These are phyloP conservation scores for Ctenomys sociabilis DNA, from an alignment of 2,113 vertebrate species.

Conservation along the genomic window DNA sequence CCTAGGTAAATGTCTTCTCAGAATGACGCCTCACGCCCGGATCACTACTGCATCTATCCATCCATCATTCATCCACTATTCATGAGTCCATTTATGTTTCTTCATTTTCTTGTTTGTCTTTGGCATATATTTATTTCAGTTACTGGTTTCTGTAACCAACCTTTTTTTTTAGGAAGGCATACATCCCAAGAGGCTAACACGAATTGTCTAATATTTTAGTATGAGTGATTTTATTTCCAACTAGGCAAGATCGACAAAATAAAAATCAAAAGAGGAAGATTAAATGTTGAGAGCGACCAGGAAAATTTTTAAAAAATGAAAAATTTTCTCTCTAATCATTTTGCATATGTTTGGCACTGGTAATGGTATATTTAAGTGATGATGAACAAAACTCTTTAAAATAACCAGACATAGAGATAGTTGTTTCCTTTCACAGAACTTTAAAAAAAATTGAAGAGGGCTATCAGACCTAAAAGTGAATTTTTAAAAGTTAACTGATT, in stretches of 20 bases:
- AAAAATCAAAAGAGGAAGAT: neutral
- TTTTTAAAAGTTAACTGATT: neutral
- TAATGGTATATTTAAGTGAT: neutral
- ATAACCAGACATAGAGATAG: neutral
- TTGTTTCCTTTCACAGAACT: conserved; percentile 28
- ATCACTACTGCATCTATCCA: neutral
- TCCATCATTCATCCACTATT: too few species aligned
- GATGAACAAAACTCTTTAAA: neutral
- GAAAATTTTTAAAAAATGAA: neutral
- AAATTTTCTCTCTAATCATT: neutral
- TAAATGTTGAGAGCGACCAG: neutral
- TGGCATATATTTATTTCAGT: neutral
- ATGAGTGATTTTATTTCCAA: neutral
- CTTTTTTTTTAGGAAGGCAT: neutral
- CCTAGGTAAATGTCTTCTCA: neutral
- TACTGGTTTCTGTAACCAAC: neutral
- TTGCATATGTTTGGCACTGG: neutral
- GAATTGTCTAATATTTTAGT: neutral
- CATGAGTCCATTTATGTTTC: neutral
- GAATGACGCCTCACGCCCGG: neutral
- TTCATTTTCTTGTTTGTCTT: neutral
- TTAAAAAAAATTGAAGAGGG: neutral
- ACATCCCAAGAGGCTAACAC: neutral
- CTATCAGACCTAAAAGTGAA: neutral
- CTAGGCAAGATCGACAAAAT: neutral